A percentile compares a stretch with the other conserved stretches of the same genome.
Conservation (phyloP, 2,888 invertebrate genomes). For the Liopterus haemorrhoidalis region DNA sequence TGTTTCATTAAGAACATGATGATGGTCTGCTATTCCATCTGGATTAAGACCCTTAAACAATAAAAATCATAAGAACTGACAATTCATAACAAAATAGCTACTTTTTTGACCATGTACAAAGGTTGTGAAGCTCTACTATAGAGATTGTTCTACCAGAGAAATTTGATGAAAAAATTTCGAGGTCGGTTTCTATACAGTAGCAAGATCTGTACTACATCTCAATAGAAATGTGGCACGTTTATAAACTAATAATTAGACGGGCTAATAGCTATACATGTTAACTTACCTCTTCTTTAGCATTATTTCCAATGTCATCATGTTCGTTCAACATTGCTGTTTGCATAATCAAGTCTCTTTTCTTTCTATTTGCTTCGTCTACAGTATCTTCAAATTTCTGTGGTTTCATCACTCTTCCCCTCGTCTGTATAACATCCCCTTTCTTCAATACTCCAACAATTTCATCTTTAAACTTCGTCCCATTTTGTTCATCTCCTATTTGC, state of each 20-base stretch:
- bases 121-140: no score
- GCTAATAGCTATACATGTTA: no score
- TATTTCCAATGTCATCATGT: conserved; percentile 56
- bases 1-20: conserved; percentile 59
- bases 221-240: no score
- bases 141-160: no score
- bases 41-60: conserved; percentile 50
- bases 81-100: conserved; percentile 1
- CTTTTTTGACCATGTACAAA: no score
- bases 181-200: no score
- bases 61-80: no score
- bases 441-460: conserved; percentile 50
- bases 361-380: conserved; percentile 39
- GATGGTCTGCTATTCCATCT: conserved; percentile 61
- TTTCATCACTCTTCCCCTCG: conserved; percentile 41
- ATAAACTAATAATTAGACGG: no score
- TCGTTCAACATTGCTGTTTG: conserved; percentile 51
- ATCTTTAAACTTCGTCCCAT: conserved; percentile 19
- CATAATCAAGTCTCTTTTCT: conserved; percentile 50
- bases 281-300: conserved; percentile 59
- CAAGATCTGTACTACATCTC: no score
- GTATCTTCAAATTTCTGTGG: conserved; percentile 39
- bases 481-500: conserved; percentile 37
- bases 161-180: no score
- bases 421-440: conserved; percentile 36